Evolutionary conservation across 2,888 invertebrate genomes (phyloP).

Genomic region (Nomada goodeniana): DNA sequence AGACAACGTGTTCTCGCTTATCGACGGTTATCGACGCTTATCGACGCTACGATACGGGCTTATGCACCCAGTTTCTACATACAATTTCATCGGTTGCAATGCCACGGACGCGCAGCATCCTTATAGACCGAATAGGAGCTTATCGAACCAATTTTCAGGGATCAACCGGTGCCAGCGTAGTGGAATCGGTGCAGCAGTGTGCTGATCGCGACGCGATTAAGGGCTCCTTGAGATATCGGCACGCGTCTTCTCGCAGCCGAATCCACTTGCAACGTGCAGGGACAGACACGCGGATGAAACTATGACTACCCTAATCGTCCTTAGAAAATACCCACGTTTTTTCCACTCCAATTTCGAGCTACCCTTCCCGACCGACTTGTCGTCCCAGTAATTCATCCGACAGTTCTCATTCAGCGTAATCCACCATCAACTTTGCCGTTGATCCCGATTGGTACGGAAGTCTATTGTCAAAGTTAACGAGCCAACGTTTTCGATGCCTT

Average conservation of each 20-base stretch:
- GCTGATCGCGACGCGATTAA: conserved; percentile 71
- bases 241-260: conserved; percentile 57
- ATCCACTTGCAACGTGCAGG: conserved; percentile 51
- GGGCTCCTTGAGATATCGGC: conserved; percentile 70
- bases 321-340: conserved; percentile 12
- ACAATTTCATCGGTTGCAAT: conserved; percentile 11
- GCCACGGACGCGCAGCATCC: conserved; percentile 28
- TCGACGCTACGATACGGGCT: not conserved
- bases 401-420: conserved; percentile 4
- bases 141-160: conserved; percentile 73
- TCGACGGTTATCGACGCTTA: not conserved
- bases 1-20: no score
- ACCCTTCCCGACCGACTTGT: conserved; percentile 16
- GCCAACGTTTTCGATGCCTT: not conserved
- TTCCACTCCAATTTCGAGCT: no score
- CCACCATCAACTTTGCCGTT: conserved; percentile 10
- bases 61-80: conserved; percentile 1
- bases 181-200: conserved; percentile 40
- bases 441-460: conserved; percentile 25
- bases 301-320: conserved; percentile 2
- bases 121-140: conserved; percentile 66
- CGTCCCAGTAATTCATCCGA: conserved; percentile 22
- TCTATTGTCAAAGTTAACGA: not conserved
- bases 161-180: conserved; percentile 62
- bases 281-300: not conserved